Evolutionary conservation across 1,140 invertebrate species (phyloP).

Genomic region (Dendrolimus punctatus): DNA sequence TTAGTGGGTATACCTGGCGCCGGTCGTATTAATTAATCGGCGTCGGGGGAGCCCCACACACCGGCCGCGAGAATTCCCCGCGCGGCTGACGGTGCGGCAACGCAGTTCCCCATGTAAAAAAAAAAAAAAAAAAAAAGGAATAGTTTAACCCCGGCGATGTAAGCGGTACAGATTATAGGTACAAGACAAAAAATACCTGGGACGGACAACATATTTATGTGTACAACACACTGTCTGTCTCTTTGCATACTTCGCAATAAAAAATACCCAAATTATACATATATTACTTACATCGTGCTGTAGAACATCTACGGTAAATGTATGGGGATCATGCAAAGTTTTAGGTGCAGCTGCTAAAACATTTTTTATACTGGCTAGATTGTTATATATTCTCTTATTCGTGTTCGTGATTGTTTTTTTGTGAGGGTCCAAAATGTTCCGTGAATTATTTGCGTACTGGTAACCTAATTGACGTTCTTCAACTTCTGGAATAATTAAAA

Average conservation of each 20-base stretch:
- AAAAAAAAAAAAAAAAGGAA: no score
- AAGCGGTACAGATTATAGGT: no score
- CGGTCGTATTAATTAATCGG: no score
- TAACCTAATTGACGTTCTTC: constrained; percentile 1
- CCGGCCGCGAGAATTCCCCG: no score
- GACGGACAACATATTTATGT: no score
- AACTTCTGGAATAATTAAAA: constrained; percentile 11
- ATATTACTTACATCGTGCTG: constrained; percentile 33
- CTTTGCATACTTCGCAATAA: not conserved
- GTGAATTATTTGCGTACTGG: not conserved
- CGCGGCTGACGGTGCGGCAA: no score
- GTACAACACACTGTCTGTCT: no score
- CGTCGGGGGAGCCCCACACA: no score
- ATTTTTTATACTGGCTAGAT: not conserved
- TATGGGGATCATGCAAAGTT: constrained; percentile 32
- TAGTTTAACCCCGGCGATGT: no score
- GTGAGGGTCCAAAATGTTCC: constrained; percentile 19
- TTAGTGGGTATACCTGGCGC: no score
- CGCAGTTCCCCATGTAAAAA: no score
- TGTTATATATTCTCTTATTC: not conserved
- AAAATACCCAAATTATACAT: constrained; percentile 5
- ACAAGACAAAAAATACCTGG: no score
- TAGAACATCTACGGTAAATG: constrained; percentile 41
- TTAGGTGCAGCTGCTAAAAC: constrained; percentile 15
- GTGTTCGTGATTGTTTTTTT: constrained; percentile 5